Base-by-base conservation (phyloP, 92 coral and sea anemone species). In the Epizoanthus illoricatus region DNA sequence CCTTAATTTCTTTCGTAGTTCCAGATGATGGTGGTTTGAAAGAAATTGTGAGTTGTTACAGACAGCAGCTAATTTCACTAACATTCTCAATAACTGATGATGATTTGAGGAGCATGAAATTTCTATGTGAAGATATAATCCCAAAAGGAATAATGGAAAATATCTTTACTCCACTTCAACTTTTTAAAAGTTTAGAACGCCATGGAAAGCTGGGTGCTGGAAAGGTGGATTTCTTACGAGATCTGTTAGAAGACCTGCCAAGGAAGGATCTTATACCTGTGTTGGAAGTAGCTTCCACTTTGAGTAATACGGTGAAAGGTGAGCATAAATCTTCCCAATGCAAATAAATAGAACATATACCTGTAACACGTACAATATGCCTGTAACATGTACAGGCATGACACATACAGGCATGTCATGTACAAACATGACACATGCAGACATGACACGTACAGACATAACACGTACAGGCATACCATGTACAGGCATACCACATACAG, bases 111-210 rank as follows among this genome's bases (percentile, higher is more conserved):
- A 75, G 24, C 39, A 86, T 86, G 86, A 86, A 86, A 19, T 86
- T 86, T 56, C 86, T 86, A 5, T 57, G 84, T 10, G 64, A 75
- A 64, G 72, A 86, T 21, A 65, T 55, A 13, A 71, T 86, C 39
- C 84, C 81, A 23, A 79, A 42, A 7, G 87, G 84, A 12, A 42
- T 65, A 55, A 80, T 49, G 60, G 69, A 79, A 86, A 23, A 47
- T 10, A 45, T 73, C 8, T 41, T 58, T 52, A 57, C 85, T 5
- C 71, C 90, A 5, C 47, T 84, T 81, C 84, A 73, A 24, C 74
- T 90, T 15, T 87, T 90, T 60, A 80, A 54, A 67, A 70, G 61
- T 23, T 71, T 90, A 71, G 90, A 86, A 56, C 84, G 84, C 63
- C 85, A 71, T 86, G 85, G 88, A 17, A 66, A 52, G 12, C 62